Evolutionary conservation across 1,140 invertebrate genomes (phyloP).

Genomic region (Apis cerana): DNA sequence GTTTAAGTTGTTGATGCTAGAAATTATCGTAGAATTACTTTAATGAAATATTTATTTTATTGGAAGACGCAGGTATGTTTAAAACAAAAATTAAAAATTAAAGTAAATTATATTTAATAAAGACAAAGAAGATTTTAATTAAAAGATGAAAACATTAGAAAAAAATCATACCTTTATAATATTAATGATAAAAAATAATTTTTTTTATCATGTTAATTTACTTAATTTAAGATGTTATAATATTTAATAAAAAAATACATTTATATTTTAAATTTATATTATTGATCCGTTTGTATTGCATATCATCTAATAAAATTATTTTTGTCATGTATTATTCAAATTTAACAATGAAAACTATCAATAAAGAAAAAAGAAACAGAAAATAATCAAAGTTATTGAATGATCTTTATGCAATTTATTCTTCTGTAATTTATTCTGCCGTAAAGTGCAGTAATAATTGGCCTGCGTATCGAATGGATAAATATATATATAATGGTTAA

Average conservation of each 20-base stretch:
- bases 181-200: background rate
- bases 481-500: conserved; percentile 24
- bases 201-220: background rate
- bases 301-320: background rate
- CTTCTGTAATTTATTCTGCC: conserved; percentile 36
- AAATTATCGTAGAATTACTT: background rate
- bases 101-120: background rate
- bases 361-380: background rate
- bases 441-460: conserved; percentile 38
- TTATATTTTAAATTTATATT: background rate
- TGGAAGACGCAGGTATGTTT: background rate
- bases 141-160: too few relatives aligned
- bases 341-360: background rate
- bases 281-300: background rate
- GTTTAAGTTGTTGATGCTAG: background rate
- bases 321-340: conserved; percentile 3
- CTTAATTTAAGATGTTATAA: background rate
- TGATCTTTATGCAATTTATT: conserved; percentile 30
- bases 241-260: background rate
- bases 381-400: background rate
- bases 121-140: background rate
- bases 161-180: too few relatives aligned
- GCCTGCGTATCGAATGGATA: conserved; percentile 23
- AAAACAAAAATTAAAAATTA: background rate
- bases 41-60: conserved; percentile 1